phyloP scores from a whole-genome alignment of 2,113 vertebrate genomes.

The Anolis carolinensis region DNA sequence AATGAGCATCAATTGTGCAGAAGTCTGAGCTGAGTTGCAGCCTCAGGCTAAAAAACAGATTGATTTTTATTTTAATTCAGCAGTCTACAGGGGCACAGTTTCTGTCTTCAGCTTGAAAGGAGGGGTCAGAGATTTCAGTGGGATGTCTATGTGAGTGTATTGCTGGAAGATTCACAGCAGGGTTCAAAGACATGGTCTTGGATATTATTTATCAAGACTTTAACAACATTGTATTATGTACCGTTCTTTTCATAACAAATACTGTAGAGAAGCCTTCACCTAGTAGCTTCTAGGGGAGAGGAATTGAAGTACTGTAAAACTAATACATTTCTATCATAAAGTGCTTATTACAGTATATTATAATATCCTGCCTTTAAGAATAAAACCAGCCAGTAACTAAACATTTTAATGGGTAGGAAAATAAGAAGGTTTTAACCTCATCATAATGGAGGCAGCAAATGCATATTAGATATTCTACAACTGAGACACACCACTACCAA shows the following conservation, averaged over 20 bases:
- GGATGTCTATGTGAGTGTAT: neutral
- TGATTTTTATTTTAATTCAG: neutral
- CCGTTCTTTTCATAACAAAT: neutral
- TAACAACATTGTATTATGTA: neutral
- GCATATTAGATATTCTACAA: too few species aligned
- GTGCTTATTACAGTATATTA: neutral
- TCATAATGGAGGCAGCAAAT: too few species aligned
- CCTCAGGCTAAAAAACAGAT: neutral
- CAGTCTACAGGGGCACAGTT: neutral
- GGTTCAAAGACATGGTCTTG: neutral
- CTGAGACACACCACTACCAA: too few species aligned
- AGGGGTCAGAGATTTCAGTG: neutral
- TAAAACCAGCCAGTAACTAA: neutral
- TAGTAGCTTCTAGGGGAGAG: neutral
- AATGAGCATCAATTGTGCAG: neutral
- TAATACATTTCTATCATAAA: neutral
- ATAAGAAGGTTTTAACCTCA: neutral
- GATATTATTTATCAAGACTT: neutral
- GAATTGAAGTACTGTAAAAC: neutral
- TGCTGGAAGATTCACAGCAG: neutral
- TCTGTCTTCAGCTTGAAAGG: too few species aligned
- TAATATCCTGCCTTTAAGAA: neutral
- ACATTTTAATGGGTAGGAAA: neutral
- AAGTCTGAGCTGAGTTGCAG: neutral
- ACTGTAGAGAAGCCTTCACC: neutral